These are phyloP conservation scores for Hydrozoanthus tunicans DNA, from an alignment of 64 coral and sea anemone genomes.

Conservation along the genomic window DNA sequence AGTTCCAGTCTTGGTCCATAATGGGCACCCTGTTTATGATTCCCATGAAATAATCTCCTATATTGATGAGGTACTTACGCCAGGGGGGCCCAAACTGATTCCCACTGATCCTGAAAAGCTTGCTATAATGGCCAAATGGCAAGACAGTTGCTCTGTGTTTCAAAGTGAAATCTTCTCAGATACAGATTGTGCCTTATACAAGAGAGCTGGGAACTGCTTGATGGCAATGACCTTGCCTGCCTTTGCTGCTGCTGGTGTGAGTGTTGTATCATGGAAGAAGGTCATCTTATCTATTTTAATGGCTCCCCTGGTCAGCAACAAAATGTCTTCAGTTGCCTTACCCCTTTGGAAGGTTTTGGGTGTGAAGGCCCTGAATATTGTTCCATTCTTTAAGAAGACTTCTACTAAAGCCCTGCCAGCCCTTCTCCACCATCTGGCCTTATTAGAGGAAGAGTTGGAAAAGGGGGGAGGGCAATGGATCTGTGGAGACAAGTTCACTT, in stretches of 20 bases:
- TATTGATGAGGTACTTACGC: constrained; percentile 51
- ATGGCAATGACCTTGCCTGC: not conserved
- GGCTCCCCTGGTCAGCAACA: constrained; percentile 22
- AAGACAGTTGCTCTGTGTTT: constrained; percentile 40
- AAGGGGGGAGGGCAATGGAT: constrained; percentile 43
- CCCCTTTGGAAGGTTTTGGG: constrained; percentile 21
- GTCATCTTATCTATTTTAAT: not conserved
- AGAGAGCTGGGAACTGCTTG: constrained; percentile 29
- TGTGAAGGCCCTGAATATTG: constrained; percentile 9
- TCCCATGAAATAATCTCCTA: constrained; percentile 53
- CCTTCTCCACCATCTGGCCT: constrained; percentile 39
- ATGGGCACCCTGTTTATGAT: constrained; percentile 54
- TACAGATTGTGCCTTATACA: not conserved
- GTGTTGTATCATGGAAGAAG: constrained; percentile 1
- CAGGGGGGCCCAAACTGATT: constrained; percentile 47
- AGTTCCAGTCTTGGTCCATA: constrained; percentile 49
- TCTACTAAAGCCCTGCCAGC: constrained; percentile 47
- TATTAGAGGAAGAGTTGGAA: constrained; percentile 42
- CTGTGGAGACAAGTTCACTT: constrained; percentile 39
- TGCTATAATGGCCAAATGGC: constrained; percentile 46
- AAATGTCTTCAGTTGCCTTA: not conserved
- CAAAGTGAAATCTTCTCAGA: not conserved
- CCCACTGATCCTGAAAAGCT: constrained; percentile 41
- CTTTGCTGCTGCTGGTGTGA: not conserved
- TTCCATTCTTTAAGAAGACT: constrained; percentile 11